Conservation (phyloP, 2,797 vertebrate genomes). For the Hemibagrus guttatus region DNA sequence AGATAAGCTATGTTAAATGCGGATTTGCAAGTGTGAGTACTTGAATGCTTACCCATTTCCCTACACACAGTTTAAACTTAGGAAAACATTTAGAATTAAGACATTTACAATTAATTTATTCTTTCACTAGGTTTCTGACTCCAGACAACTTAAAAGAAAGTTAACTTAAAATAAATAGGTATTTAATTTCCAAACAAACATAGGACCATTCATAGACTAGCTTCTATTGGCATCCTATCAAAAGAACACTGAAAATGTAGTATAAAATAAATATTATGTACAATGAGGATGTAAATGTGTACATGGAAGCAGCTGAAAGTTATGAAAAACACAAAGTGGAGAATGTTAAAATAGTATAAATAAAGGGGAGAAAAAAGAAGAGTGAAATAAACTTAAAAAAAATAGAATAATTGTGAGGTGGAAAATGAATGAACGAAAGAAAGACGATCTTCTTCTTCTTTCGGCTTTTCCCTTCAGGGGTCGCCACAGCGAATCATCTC, state of each 20-base stretch:
- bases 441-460: no score
- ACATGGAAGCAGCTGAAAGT: background rate
- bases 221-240: background rate
- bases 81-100: background rate
- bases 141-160: background rate
- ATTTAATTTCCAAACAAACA: background rate
- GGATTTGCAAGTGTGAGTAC: conserved; percentile 91
- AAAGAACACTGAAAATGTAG: background rate
- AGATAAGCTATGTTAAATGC: conserved; percentile 89
- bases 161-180: background rate
- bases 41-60: background rate
- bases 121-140: background rate
- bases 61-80: background rate
- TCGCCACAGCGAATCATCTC: no score
- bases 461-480: no score
- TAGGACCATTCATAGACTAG: background rate
- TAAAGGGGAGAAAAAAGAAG: background rate
- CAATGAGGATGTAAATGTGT: background rate
- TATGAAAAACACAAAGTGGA: background rate
- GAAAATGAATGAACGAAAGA: background rate
- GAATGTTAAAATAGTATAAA: background rate
- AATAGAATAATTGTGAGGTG: no score
- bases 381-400: background rate
- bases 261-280: background rate
- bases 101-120: background rate